Base-by-base conservation (phyloP, 2,888 invertebrate species). In the Polyommatus iphigenia region DNA sequence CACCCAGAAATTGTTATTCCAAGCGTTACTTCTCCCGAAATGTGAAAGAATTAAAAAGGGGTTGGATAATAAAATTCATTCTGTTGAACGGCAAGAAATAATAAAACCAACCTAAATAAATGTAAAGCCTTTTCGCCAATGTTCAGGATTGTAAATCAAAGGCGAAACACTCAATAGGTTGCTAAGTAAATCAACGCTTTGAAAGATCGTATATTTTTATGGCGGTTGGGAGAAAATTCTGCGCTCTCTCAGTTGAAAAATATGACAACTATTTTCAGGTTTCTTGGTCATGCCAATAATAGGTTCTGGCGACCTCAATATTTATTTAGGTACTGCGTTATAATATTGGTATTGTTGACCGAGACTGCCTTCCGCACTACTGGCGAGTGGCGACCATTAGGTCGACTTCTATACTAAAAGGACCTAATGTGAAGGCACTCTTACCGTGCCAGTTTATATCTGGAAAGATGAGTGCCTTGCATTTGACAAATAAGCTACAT, bases 61-160 rank as follows among this genome's bases (percentile, higher is more conserved):
- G 62, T 62, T 62, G 24, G 24, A n/a, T 62, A 62, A 62, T 62
- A 62, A 62, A 62, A 62, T 62, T 62, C 13, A 62, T 62, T 62
- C 62, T 10, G 62, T 62, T 24, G 62, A 62, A 62, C 62, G 62
- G 62, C 62, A 24, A 62, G 62, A 62, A 62, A 62, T 62, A 62
- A 62, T 24, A 62, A 62, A 62, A 62, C 62, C 62, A 24, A 62
- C 13, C 24, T 62, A 24, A 24, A 62, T 67, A 67, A 67, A 67
- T 18, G 67, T 67, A 72, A 36, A 41, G 41, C 71, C 10, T n/a
- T 72, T 72, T 36, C 71, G 36, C 71, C 72, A n/a, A 41, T 72
- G 36, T 72, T 41, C 72, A 72, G n/a, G 72, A 72, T 72, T 72
- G 72, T 72, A 72, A 72, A 72, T 72, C 72, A 29, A 15, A 29